Conservation (phyloP, 2,797 vertebrate species). For the Vireo griseus region DNA sequence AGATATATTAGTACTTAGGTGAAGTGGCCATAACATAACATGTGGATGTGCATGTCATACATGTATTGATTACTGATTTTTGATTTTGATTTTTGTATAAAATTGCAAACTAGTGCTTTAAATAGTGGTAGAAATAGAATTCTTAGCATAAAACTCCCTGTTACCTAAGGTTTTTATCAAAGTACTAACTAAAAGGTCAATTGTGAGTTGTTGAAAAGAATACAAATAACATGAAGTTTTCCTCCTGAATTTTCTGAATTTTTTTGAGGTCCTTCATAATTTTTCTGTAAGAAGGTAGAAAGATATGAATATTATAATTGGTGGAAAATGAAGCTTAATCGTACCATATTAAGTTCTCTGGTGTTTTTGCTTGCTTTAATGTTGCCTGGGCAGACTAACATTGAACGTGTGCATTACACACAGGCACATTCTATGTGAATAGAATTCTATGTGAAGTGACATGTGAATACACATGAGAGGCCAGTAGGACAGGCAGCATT, state of each 20-base stretch:
- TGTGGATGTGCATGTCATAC: neutral
- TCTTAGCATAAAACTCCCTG: neutral
- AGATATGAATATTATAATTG: neutral
- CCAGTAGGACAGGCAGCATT: neutral
- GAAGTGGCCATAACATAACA: neutral
- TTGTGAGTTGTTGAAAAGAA: neutral
- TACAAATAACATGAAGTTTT: neutral
- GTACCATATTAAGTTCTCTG: neutral
- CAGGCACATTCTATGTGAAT: too few species aligned
- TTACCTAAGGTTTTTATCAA: neutral
- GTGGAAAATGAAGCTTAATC: neutral
- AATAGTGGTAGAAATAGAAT: neutral
- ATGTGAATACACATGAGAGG: neutral
- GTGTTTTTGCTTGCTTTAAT: neutral
- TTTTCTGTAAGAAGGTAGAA: neutral
- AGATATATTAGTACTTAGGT: neutral
- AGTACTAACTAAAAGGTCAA: neutral
- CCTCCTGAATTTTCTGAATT: neutral
- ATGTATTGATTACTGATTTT: neutral
- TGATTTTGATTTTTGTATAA: neutral
- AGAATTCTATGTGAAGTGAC: neutral
- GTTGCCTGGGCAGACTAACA: neutral
- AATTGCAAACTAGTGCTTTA: neutral
- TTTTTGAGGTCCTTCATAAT: neutral
- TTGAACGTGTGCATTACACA: neutral